Evolutionary conservation across 2,113 vertebrate species (phyloP).

Genomic region (Dipodomys merriami): DNA sequence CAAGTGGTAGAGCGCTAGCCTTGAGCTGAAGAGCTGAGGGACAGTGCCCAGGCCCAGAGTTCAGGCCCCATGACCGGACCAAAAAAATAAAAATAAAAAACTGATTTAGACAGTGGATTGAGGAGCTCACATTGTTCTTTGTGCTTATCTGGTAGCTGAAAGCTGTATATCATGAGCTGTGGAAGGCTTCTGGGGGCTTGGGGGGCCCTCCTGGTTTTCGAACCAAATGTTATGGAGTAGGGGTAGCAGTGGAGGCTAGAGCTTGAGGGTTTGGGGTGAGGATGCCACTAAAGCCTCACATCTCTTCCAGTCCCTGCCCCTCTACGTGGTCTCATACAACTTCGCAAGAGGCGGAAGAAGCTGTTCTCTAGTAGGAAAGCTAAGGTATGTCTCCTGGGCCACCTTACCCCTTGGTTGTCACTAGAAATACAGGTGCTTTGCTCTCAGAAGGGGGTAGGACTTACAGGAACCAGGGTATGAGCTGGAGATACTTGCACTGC

Average conservation of each 20-base stretch:
- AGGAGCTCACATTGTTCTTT: background rate
- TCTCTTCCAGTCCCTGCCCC: constrained; percentile 87
- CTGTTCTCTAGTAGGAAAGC: background rate
- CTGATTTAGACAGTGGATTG: background rate
- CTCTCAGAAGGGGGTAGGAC: background rate
- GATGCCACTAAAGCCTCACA: fast-evolving
- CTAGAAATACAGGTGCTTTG: background rate
- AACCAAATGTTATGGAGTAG: background rate
- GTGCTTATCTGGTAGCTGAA: too few species aligned
- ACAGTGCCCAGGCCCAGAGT: too few species aligned
- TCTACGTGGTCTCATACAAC: constrained; percentile 80
- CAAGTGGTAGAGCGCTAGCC: too few species aligned
- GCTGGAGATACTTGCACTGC: too few species aligned
- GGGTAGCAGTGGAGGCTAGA: background rate
- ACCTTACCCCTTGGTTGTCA: background rate
- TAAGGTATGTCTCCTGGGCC: constrained; percentile 37
- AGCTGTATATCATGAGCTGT: background rate
- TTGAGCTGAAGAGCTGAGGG: too few species aligned
- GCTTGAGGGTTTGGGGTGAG: background rate
- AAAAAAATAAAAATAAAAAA: too few species aligned
- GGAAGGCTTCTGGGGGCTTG: background rate
- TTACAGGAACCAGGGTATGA: background rate
- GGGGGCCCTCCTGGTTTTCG: background rate
- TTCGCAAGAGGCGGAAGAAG: constrained; percentile 76
- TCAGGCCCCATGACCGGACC: too few species aligned